Conservation (phyloP, 2,888 invertebrate species). For the Hyalella azteca region DNA sequence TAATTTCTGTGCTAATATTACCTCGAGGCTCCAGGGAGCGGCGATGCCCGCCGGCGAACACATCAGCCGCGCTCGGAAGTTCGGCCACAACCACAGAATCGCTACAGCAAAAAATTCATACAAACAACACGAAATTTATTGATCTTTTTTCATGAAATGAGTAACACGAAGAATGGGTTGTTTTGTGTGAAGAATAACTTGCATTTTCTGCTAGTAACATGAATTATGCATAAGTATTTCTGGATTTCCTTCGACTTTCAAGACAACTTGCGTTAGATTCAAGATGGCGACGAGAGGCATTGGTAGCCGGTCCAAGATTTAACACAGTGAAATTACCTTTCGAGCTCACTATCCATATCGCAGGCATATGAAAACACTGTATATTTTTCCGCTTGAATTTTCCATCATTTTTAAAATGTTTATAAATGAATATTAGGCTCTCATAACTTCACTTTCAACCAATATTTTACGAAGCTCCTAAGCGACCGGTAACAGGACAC, state of each 20-base stretch:
- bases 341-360: too few species aligned
- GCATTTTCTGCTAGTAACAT: too few species aligned
- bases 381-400: too few species aligned
- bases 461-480: not conserved
- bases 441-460: too few species aligned
- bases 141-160: too few species aligned
- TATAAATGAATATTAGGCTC: too few species aligned
- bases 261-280: not conserved
- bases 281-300: conserved; percentile 31
- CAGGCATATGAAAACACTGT: too few species aligned
- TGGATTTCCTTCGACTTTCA: not conserved
- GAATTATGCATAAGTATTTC: too few species aligned
- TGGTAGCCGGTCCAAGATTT: conserved; percentile 1
- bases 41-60: conserved; percentile 14
- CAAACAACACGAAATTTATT: not conserved
- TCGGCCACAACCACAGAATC: not conserved
- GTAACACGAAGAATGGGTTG: too few species aligned
- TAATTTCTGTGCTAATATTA: not conserved
- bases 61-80: not conserved
- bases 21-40: not conserved
- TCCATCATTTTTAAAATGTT: too few species aligned
- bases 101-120: not conserved
- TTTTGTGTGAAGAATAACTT: too few species aligned
- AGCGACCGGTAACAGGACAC: conserved; percentile 21
- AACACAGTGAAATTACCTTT: not conserved